Conservation (phyloP, 2,888 invertebrate species). For the Drosophila kanekoi region DNA sequence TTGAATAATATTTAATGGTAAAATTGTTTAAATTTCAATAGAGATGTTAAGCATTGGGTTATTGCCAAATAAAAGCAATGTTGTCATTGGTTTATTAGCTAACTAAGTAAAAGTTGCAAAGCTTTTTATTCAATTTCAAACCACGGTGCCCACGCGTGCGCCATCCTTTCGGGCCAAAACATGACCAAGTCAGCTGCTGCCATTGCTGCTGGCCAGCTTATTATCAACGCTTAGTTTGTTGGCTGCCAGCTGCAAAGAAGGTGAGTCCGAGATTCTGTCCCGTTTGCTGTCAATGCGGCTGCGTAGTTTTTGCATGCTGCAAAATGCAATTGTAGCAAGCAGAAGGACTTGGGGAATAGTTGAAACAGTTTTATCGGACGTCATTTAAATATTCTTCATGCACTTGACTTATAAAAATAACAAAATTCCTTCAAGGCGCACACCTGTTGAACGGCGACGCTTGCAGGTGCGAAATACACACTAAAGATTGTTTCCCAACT, state of each 20-base stretch:
- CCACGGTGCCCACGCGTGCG: constrained; percentile 55
- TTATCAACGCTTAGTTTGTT: constrained; percentile 27
- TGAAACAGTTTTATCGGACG: too few relatives aligned
- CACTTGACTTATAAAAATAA: not conserved
- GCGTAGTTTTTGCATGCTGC: constrained; percentile 38
- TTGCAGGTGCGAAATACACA: not conserved
- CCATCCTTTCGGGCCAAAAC: constrained; percentile 18
- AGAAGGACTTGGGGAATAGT: not conserved
- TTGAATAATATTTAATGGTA: too few relatives aligned
- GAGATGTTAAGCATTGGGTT: not conserved
- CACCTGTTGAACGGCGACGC: constrained; percentile 49
- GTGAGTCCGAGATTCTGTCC: constrained; percentile 12
- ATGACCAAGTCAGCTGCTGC: constrained; percentile 44
- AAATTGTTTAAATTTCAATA: too few relatives aligned
- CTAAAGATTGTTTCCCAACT: constrained; percentile 9
- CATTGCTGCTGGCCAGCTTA: constrained; percentile 24
- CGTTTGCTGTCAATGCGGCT: not conserved
- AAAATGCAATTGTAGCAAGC: constrained; percentile 23
- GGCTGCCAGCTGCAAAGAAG: constrained; percentile 29
- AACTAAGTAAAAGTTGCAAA: not conserved
- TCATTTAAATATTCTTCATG: too few relatives aligned
- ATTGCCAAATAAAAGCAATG: not conserved
- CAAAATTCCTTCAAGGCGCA: not conserved
- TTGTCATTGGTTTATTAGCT: not conserved
- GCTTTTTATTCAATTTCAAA: not conserved